Evolutionary conservation across 2,113 vertebrate species (phyloP).

Genomic region (Murina feae): DNA sequence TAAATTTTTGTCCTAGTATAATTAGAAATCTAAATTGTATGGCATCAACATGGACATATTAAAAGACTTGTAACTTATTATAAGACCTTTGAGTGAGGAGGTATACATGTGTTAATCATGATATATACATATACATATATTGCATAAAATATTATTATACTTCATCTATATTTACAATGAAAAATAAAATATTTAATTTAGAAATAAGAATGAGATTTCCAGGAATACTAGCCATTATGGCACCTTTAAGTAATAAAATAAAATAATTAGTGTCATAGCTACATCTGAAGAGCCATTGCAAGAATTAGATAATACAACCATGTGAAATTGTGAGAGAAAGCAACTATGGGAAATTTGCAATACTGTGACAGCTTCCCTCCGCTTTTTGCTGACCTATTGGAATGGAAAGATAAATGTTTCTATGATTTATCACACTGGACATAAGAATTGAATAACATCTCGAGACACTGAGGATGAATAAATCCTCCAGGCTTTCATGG

Average conservation of each 20-base stretch:
- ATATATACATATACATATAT: too few relatives aligned
- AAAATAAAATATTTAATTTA: not conserved
- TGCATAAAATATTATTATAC: not conserved
- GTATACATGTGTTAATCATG: not conserved
- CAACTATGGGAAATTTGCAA: slow-evolving; percentile 25
- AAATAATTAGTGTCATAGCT: not conserved
- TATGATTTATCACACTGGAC: slow-evolving; percentile 41
- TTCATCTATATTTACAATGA: not conserved
- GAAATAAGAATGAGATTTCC: not conserved
- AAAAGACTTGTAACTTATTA: not conserved
- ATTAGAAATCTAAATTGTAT: not conserved
- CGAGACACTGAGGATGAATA: not conserved
- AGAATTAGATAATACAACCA: not conserved
- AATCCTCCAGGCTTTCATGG: slow-evolving; percentile 11
- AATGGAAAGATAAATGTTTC: slow-evolving; percentile 48
- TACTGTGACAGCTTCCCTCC: not conserved
- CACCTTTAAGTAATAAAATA: not conserved
- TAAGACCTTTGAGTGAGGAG: fast-evolving
- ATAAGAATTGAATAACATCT: slow-evolving; percentile 43
- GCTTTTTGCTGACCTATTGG: slow-evolving; percentile 37
- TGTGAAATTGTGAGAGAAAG: not conserved
- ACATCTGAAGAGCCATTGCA: not conserved
- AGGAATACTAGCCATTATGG: not conserved
- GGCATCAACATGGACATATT: not conserved
- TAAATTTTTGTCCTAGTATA: not conserved